Base-by-base conservation (phyloP, 1,140 invertebrate genomes). In the Musca vetustissima region DNA sequence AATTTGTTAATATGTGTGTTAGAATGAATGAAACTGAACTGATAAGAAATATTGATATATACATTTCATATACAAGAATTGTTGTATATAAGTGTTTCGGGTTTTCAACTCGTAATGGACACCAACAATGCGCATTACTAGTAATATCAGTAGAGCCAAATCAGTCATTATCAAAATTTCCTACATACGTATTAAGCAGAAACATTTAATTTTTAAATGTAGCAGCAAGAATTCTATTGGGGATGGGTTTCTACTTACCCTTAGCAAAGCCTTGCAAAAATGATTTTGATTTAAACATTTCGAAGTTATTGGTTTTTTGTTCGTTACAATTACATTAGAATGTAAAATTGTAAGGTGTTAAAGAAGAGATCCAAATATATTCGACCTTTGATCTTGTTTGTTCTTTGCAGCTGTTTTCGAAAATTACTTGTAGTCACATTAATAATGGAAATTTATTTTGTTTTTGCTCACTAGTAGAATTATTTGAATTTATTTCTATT, bases 221-320 rank as follows among this genome's bases (percentile, higher is more conserved):
- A 49, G 19, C 8, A 43, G 24, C 24, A 25, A n/a, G 7, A 55
- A 47, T 53, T 43, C 6, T 43, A 8, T 9, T 22, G 21, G 8
- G 28, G 28, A 8, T 3, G 3, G 28, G 28, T 19, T 17, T 4
- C 28, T 17, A 52, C 36, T 79, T 76, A 80, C 78, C 77, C 76
- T 75, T 78, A 13, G 73, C 71, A 71, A 76, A 74, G 64, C 75
- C 72, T 65, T 76, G 72, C 28, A 77, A 57, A 59, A 80, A 71
- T 59, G 75, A 72, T 68, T 73, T 78, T 65, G 77, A 74, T 66
- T 80, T 79, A 36, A 80, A 78, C 78, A 80, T 80, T 65, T 65
- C 74, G 3, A 15, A 8, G 24, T 25, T 61, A 8, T 8, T 15
- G 25, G 9, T 53, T 21, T n/a, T n/a, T n/a, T n/a, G n/a, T n/a